Conservation (phyloP, 2,888 invertebrate species). For the Tiliacea aurago region DNA sequence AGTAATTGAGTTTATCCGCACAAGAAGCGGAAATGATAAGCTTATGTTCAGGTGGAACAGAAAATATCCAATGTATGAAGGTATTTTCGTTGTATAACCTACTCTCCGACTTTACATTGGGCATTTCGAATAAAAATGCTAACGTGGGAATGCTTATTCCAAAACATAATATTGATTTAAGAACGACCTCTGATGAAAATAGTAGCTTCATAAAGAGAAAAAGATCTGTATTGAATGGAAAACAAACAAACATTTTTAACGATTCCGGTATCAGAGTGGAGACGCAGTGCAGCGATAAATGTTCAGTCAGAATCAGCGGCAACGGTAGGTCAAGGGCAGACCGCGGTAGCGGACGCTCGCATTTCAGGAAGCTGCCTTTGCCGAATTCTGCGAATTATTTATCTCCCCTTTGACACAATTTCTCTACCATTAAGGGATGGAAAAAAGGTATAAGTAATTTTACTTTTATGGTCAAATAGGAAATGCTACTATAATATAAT, state of each 20-base stretch:
- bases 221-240: constrained; percentile 43
- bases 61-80: constrained; percentile 3
- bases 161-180: constrained; percentile 17
- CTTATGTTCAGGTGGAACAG: constrained; percentile 5
- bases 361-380: constrained; percentile 65
- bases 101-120: background rate
- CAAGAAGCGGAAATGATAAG: constrained; percentile 19
- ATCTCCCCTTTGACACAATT: constrained; percentile 67
- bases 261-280: constrained; percentile 62
- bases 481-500: constrained; percentile 13
- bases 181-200: constrained; percentile 8
- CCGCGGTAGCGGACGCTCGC: constrained; percentile 71
- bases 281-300: constrained; percentile 70
- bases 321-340: constrained; percentile 82
- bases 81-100: background rate
- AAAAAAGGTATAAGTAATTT: constrained; percentile 16
- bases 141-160: background rate
- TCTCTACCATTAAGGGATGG: constrained; percentile 54
- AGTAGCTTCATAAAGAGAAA: constrained; percentile 4
- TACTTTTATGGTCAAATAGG: constrained; percentile 17
- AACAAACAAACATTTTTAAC: constrained; percentile 60
- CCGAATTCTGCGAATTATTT: constrained; percentile 74
- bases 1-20: constrained; percentile 40
- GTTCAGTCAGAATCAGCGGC: constrained; percentile 71
- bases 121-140: constrained; percentile 5